Evolutionary conservation across 2,888 invertebrate species (phyloP), one percentile per base, ranked within the genome.

Genomic region (Serripes groenlandicus): DNA sequence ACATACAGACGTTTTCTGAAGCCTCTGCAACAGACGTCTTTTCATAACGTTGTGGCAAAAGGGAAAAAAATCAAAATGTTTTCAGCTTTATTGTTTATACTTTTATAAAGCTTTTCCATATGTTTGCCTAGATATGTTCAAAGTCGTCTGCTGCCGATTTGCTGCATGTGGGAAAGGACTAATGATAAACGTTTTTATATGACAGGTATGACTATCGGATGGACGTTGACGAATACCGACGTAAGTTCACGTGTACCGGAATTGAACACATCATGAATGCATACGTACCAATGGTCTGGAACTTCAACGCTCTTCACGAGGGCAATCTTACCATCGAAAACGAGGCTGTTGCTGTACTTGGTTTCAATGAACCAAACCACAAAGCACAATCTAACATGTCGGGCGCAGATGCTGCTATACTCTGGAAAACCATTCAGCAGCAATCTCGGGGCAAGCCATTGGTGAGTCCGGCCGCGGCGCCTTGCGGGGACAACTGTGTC

Each of bases 261-360:
- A 9, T 72, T 0, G 32, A 72, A 26, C 56, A 37, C n/a, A 52
- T 37, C 4, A n/a, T 58, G 11, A 26, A 54, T n/a, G 21, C 52
- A 7, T 54, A 56, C 26, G 87, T 90, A 21, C 88, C 90, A 18
- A 89, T 89, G 89, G 76, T 89, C 7, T 89, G 90, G 89, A 85
- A 85, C 23, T 81, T 75, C 21, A 81, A 75, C 18, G 58, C 54
- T 3, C 62, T 60, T 18, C 72, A 32, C 30, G 81, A 73, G 34
- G 30, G 75, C 3, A 74, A 71, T 21, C 62, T 83, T 5, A 75
- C 71, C 49, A 37, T 89, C 37, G 83, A 81, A 18, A 56, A 35
- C 28, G 74, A 78, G 34, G 54, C 87, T 18, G 72, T 78, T 15
- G 74, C 77, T 60, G 76, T 89, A 2, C 74, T 88, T 2, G 85